Evolutionary conservation across 2,113 vertebrate species (phyloP).

Genomic region (Lophochroa leadbeateri): DNA sequence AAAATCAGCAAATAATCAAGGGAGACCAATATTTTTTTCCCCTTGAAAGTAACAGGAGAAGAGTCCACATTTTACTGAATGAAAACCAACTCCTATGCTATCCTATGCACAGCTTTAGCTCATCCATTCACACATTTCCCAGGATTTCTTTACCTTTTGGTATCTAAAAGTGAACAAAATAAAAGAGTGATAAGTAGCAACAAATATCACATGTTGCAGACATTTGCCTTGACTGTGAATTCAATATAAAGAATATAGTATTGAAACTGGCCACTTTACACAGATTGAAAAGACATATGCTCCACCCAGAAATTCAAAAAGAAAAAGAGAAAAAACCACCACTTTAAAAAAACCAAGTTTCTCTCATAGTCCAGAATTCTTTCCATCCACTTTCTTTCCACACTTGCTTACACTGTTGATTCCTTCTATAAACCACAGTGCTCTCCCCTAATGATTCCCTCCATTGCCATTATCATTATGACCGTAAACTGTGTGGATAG

Average conservation of each 20-base stretch:
- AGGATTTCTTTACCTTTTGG: neutral
- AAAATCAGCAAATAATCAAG: neutral
- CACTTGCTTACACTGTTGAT: neutral
- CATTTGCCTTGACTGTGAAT: neutral
- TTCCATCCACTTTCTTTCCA: neutral
- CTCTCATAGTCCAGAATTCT: neutral
- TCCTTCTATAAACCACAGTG: neutral
- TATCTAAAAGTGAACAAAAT: neutral
- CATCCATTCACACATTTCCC: neutral
- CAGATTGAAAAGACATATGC: neutral
- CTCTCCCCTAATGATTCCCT: neutral
- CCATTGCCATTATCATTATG: neutral
- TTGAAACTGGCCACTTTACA: neutral
- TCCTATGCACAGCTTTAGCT: neutral
- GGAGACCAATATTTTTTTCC: neutral
- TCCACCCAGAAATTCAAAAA: neutral
- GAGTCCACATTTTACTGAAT: neutral
- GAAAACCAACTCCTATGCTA: neutral
- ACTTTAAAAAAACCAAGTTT: neutral
- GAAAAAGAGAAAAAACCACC: accelerated
- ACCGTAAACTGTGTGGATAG: neutral
- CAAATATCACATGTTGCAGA: neutral
- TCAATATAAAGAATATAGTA: neutral
- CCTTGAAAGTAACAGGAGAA: neutral
- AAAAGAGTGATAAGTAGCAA: neutral